phyloP scores from a whole-genome alignment of 2,888 invertebrate species.

The Ptycholaimellus sp. region DNA sequence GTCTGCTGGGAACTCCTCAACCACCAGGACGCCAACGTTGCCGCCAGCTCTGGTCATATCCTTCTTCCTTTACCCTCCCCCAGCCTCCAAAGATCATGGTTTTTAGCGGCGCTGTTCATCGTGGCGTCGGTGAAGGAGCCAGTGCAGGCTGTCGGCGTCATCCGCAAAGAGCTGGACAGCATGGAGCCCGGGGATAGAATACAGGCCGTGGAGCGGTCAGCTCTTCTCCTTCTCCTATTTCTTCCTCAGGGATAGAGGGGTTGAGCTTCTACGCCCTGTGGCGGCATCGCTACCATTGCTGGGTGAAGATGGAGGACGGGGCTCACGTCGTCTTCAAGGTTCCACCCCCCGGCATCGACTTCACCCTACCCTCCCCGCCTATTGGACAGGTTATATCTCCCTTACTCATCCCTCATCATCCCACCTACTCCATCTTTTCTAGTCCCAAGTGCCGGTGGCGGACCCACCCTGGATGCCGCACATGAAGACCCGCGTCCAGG shows the following conservation, averaged over 20 bases:
- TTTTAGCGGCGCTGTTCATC: constrained; percentile 67
- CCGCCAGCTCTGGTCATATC: constrained; percentile 30
- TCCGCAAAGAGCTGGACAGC: constrained; percentile 64
- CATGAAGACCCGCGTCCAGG: constrained; percentile 92
- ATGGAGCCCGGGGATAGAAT: constrained; percentile 55
- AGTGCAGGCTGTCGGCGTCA: constrained; percentile 59
- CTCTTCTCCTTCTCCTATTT: not conserved
- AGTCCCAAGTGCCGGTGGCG: constrained; percentile 19
- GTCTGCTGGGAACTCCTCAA: constrained; percentile 82
- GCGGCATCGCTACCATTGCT: constrained; percentile 88
- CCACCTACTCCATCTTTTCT: constrained; percentile 9
- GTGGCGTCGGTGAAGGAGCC: constrained; percentile 75
- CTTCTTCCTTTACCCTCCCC: not conserved
- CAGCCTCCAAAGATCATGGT: constrained; percentile 35
- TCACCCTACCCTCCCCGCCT: constrained; percentile 90
- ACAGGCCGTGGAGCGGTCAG: constrained; percentile 39
- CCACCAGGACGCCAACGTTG: constrained; percentile 49
- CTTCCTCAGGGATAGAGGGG: not conserved
- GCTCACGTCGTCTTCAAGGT: constrained; percentile 81
- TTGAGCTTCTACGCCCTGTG: constrained; percentile 67
- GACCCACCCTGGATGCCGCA: constrained; percentile 98
- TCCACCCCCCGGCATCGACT: constrained; percentile 94
- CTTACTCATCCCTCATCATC: no score
- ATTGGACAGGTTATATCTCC: constrained; percentile 78
- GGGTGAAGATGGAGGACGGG: constrained; percentile 96